These are phyloP conservation scores for Ctenopoma kingsleyae DNA, from an alignment of 2,797 vertebrate species.

Conservation along the genomic window DNA sequence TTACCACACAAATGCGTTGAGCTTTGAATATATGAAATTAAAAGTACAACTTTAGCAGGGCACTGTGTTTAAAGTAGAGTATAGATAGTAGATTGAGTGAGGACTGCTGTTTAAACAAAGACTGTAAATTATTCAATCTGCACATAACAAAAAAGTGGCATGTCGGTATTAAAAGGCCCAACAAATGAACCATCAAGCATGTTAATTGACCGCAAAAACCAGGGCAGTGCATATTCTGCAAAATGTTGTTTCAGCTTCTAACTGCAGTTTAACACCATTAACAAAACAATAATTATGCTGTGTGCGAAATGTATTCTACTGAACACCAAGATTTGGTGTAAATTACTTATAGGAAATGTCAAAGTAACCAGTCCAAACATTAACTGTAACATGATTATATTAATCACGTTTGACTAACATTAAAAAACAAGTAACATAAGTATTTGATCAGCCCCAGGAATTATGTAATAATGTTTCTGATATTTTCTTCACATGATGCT, in stretches of 20 bases:
- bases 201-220: not conserved
- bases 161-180: not conserved
- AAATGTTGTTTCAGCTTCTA: not conserved
- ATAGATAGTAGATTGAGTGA: not conserved
- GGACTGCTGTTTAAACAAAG: not conserved
- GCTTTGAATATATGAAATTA: not conserved
- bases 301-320: constrained; percentile 4
- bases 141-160: not conserved
- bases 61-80: not conserved
- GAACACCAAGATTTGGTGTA: not conserved
- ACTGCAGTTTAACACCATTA: not conserved
- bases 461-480: not conserved
- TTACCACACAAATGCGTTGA: not conserved
- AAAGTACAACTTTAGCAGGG: not conserved
- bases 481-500: not conserved
- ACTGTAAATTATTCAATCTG: not conserved
- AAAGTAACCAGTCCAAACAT: not conserved
- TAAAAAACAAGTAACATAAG: not conserved
- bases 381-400: not conserved
- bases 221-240: not conserved
- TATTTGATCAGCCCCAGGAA: not conserved
- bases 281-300: not conserved
- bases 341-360: not conserved
- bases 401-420: not conserved
- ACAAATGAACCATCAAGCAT: not conserved